phyloP scores from a whole-genome alignment of 2,888 invertebrate genomes.

The Synergus gifuensis region DNA sequence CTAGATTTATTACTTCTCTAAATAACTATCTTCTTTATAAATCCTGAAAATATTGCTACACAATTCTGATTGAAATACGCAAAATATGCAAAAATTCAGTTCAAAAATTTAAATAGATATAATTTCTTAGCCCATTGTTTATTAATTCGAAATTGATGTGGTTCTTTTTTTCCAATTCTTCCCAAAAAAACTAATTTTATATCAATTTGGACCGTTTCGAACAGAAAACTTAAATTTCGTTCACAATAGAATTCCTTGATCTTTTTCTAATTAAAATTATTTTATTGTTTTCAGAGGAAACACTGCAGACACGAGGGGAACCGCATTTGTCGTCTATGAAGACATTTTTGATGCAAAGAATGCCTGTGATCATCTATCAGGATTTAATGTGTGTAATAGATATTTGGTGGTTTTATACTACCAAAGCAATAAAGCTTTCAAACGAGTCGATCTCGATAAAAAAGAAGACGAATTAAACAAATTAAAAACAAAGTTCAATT shows the following conservation, averaged over 20 bases:
- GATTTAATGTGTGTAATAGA: constrained; percentile 99
- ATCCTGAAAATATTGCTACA: no score
- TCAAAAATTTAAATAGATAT: no score
- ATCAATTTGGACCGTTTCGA: no score
- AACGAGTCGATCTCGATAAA: constrained; percentile 96
- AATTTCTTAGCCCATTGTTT: no score
- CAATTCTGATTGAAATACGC: no score
- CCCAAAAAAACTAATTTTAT: background rate
- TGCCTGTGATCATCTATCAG: constrained; percentile 99
- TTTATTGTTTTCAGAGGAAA: constrained; percentile 86
- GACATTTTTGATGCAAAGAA: constrained; percentile 99
- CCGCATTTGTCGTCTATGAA: constrained; percentile 99
- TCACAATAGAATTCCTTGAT: background rate
- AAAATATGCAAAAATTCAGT: no score
- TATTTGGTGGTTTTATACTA: constrained; percentile 99
- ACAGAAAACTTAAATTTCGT: no score
- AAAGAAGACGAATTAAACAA: constrained; percentile 97
- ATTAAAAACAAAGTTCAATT: constrained; percentile 90
- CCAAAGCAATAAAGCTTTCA: constrained; percentile 97
- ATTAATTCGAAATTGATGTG: no score
- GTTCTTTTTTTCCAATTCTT: background rate
- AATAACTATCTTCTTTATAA: no score
- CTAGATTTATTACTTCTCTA: no score
- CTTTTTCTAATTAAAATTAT: background rate
- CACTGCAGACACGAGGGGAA: constrained; percentile 98